These are phyloP conservation scores for Scomber japonicus DNA, from an alignment of 2,113 vertebrate species.

Conservation along the genomic window DNA sequence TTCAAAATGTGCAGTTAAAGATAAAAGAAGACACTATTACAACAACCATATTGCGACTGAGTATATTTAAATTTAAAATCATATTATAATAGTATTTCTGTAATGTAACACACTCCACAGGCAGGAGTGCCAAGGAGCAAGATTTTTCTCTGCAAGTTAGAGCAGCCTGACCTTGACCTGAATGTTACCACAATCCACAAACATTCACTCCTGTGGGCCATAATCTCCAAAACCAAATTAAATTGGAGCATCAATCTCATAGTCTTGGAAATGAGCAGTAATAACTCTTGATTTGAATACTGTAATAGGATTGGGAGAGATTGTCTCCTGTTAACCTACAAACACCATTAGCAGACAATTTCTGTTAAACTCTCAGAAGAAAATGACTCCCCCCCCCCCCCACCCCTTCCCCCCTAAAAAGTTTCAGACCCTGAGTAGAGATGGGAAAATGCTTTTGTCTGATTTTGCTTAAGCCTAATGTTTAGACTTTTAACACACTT, in stretches of 20 bases:
- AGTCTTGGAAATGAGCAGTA: constrained; percentile 73
- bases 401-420: constrained; percentile 37
- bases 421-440: constrained; percentile 39
- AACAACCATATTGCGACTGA: constrained; percentile 1
- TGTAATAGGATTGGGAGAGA: constrained; percentile 77
- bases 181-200: constrained; percentile 77
- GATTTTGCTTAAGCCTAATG: no score
- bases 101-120: constrained; percentile 20
- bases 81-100: neutral
- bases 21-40: neutral
- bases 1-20: neutral
- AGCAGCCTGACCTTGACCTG: constrained; percentile 84
- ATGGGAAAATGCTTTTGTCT: neutral
- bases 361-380: constrained; percentile 35
- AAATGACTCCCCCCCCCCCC: constrained; percentile 29
- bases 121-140: constrained; percentile 6
- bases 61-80: neutral
- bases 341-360: constrained; percentile 76
- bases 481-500: no score
- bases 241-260: constrained; percentile 78
- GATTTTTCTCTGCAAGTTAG: constrained; percentile 50
- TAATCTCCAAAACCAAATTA: constrained; percentile 81
- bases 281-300: constrained; percentile 74
- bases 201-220: constrained; percentile 79
- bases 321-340: constrained; percentile 77